Evolutionary conservation across 2,888 invertebrate species (phyloP).

Genomic region (Ophonus ardosiacus): DNA sequence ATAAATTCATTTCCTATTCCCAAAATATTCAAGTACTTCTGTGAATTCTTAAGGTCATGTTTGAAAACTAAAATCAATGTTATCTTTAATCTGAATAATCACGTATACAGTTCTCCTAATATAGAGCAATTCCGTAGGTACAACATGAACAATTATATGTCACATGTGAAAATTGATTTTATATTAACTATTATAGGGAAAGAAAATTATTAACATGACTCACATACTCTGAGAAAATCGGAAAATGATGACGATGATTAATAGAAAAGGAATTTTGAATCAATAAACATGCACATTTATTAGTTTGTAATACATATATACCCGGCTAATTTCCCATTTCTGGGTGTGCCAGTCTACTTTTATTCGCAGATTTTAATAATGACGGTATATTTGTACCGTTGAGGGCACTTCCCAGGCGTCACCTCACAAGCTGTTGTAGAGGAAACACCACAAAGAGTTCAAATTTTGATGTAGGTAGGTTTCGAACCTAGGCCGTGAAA

Average conservation of each 20-base stretch:
- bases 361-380: too few species aligned
- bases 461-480: too few species aligned
- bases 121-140: neutral
- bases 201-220: constrained; percentile 12
- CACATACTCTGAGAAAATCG: constrained; percentile 19
- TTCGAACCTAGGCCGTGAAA: too few species aligned
- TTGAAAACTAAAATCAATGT: neutral
- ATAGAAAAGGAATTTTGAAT: constrained; percentile 18
- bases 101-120: neutral
- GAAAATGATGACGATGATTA: constrained; percentile 47
- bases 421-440: too few species aligned
- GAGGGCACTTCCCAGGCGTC: too few species aligned
- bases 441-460: too few species aligned
- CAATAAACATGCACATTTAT: neutral
- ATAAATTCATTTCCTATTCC: neutral
- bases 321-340: too few species aligned
- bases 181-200: constrained; percentile 3
- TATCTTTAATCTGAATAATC: constrained; percentile 17
- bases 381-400: too few species aligned
- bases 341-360: too few species aligned
- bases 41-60: constrained; percentile 4
- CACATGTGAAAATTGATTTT: constrained; percentile 21
- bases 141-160: constrained; percentile 13
- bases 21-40: constrained; percentile 25
- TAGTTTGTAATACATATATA: neutral